Conservation (phyloP, 2,797 vertebrate genomes). For the Octomys mimax region DNA sequence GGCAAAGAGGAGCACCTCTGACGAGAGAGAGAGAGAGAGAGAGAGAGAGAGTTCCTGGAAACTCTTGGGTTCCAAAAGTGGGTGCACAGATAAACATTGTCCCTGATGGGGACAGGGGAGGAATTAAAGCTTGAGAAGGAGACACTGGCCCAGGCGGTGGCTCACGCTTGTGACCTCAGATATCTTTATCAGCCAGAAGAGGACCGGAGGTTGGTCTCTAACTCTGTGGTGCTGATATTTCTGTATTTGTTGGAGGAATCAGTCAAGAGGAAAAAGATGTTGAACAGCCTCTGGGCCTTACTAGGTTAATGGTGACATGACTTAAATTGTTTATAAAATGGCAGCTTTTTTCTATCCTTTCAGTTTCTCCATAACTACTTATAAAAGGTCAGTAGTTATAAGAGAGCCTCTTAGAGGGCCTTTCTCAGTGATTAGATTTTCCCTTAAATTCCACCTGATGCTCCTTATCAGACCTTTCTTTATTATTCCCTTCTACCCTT, state of each 20-base stretch:
- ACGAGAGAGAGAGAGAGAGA: not conserved
- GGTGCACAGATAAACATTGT: not conserved
- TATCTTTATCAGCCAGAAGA: not conserved
- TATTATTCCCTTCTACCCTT: not conserved
- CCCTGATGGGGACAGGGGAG: not conserved
- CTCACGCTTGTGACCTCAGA: not conserved
- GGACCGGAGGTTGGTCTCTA: not conserved
- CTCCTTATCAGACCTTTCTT: not conserved
- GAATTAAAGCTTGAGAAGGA: not conserved
- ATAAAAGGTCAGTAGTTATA: not conserved
- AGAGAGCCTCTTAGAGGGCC: not conserved
- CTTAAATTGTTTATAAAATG: not conserved
- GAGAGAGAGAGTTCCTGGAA: not conserved
- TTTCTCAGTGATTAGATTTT: not conserved
- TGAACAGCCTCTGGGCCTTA: not conserved
- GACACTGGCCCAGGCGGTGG: accelerated
- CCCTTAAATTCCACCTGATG: not conserved
- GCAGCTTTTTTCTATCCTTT: not conserved
- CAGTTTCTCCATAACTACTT: not conserved
- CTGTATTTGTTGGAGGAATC: not conserved
- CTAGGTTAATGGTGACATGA: not conserved
- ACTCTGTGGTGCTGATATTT: not conserved
- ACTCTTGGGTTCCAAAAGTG: not conserved
- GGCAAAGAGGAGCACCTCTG: not conserved
- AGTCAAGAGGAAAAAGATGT: not conserved